Evolutionary conservation across 2,797 vertebrate genomes (phyloP).

Genomic region (Fistularia commersonii): DNA sequence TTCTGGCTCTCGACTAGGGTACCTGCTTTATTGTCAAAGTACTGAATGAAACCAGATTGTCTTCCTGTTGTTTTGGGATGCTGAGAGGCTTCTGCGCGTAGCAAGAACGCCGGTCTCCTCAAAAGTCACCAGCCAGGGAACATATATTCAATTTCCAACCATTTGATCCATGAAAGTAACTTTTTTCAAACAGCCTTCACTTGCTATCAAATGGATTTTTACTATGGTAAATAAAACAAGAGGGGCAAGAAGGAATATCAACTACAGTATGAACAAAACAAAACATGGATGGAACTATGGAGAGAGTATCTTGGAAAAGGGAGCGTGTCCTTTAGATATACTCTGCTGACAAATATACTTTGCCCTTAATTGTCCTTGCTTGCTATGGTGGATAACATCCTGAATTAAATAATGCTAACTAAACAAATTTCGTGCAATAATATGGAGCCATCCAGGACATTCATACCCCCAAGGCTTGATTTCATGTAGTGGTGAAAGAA

Average conservation of each 20-base stretch:
- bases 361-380: too few species aligned
- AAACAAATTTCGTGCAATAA: too few species aligned
- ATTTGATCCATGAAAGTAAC: conserved; percentile 70
- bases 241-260: conserved; percentile 56
- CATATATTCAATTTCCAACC: conserved; percentile 65
- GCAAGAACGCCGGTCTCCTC: conserved; percentile 70
- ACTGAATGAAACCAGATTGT: conserved; percentile 59
- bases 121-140: conserved; percentile 69
- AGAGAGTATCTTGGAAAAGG: conserved; percentile 42
- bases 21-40: conserved; percentile 50
- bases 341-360: too few species aligned
- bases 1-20: conserved; percentile 50
- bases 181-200: conserved; percentile 55
- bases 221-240: conserved; percentile 67
- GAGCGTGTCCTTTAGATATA: neutral
- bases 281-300: conserved; percentile 24
- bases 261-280: conserved; percentile 29
- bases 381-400: too few species aligned
- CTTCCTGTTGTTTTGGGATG: conserved; percentile 59
- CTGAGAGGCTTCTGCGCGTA: conserved; percentile 50
- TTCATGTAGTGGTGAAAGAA: neutral
- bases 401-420: too few species aligned
- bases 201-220: conserved; percentile 57
- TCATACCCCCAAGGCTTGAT: too few species aligned
- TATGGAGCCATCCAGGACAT: too few species aligned